Conservation (phyloP, 2,888 invertebrate species). For the Selenia dentaria region DNA sequence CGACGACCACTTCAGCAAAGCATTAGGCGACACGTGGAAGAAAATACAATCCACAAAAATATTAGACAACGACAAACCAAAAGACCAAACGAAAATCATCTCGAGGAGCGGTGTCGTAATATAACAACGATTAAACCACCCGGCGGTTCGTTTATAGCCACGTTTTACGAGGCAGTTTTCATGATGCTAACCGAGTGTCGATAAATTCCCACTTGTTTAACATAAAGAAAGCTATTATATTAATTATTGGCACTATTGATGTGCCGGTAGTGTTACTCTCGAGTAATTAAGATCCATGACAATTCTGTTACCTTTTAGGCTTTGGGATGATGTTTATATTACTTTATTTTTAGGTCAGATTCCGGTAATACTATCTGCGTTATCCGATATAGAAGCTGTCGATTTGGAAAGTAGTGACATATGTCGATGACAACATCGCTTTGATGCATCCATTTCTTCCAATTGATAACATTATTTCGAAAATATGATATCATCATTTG, state of each 20-base stretch:
- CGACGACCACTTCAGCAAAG: conserved; percentile 97
- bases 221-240: conserved; percentile 60
- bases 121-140: conserved; percentile 61
- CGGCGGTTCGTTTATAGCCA: conserved; percentile 64
- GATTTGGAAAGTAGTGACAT: too few relatives aligned
- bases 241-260: conserved; percentile 44
- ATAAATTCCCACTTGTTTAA: conserved; percentile 74
- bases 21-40: conserved; percentile 93
- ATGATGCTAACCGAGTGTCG: conserved; percentile 66
- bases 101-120: conserved; percentile 80
- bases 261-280: conserved; percentile 41
- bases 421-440: too few relatives aligned
- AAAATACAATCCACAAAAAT: conserved; percentile 87
- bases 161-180: conserved; percentile 69
- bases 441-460: too few relatives aligned
- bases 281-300: conserved; percentile 65
- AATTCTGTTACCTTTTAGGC: conserved; percentile 73
- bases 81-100: conserved; percentile 72
- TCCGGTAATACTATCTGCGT: conserved; percentile 41
- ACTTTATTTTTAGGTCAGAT: conserved; percentile 40
- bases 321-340: conserved; percentile 56
- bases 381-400: too few relatives aligned
- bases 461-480: too few relatives aligned
- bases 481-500: too few relatives aligned
- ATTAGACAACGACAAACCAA: conserved; percentile 58